phyloP scores from a whole-genome alignment of 2,113 vertebrate genomes.

The Prinia subflava region DNA sequence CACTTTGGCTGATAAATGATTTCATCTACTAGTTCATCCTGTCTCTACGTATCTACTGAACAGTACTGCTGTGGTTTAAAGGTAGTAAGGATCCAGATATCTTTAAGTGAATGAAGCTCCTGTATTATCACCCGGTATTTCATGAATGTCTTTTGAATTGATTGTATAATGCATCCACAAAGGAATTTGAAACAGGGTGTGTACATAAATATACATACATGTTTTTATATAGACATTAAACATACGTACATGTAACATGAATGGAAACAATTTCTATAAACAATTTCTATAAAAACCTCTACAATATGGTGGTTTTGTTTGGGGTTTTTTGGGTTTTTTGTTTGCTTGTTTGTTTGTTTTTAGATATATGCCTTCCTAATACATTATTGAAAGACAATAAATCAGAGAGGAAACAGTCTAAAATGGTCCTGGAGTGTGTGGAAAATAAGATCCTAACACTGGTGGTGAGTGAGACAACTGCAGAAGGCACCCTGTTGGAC shows the following conservation, averaged over 20 bases:
- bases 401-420: background rate
- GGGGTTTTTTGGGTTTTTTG: no score
- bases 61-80: background rate
- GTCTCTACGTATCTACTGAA: background rate
- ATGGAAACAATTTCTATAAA: background rate
- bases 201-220: background rate
- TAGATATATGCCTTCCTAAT: background rate
- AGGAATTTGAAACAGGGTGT: background rate
- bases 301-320: background rate
- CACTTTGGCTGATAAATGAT: background rate
- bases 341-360: background rate
- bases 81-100: background rate
- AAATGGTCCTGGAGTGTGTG: accelerated
- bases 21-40: background rate
- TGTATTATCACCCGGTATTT: background rate
- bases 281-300: background rate
- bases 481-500: background rate
- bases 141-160: background rate
- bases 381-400: background rate
- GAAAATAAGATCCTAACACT: background rate
- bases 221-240: background rate
- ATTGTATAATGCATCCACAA: background rate
- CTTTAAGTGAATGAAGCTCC: background rate
- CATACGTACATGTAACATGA: background rate
- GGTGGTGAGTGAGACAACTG: background rate